These are phyloP conservation scores for Choreutis nemorana DNA, from an alignment of 2,888 invertebrate species.

Conservation along the genomic window DNA sequence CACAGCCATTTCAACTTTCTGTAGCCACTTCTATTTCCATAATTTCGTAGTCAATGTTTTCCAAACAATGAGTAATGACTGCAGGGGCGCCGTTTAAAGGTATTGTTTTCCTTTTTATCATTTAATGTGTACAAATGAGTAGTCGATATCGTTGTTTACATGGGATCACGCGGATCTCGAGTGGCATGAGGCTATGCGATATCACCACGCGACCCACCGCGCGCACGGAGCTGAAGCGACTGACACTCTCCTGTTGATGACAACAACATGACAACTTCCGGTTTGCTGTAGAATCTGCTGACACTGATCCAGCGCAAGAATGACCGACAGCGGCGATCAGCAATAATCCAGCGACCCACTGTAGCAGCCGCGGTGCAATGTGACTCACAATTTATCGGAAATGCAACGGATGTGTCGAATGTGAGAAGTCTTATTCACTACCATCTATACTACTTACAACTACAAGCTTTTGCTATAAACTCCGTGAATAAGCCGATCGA, in stretches of 20 bases:
- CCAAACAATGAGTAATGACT: constrained; percentile 15
- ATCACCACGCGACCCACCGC: constrained; percentile 29
- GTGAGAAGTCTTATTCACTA: constrained; percentile 26
- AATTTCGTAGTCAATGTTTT: constrained; percentile 25
- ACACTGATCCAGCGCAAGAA: constrained; percentile 20
- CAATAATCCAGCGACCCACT: not conserved
- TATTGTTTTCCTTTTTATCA: constrained; percentile 44
- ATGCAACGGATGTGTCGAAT: constrained; percentile 48
- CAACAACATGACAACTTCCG: constrained; percentile 21
- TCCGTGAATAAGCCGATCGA: constrained; percentile 15
- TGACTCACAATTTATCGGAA: constrained; percentile 59
- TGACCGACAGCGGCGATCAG: constrained; percentile 15
- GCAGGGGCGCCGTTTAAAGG: constrained; percentile 20
- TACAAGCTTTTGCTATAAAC: constrained; percentile 42
- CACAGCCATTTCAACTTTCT: no score
- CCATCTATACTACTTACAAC: constrained; percentile 45
- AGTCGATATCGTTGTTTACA: constrained; percentile 31
- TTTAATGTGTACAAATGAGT: constrained; percentile 21
- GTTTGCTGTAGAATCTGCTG: not conserved
- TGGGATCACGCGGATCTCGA: constrained; percentile 24
- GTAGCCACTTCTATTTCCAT: no score
- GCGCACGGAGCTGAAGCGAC: constrained; percentile 26
- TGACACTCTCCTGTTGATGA: constrained; percentile 21
- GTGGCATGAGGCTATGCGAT: constrained; percentile 16
- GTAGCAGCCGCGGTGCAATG: constrained; percentile 8